These are phyloP conservation scores for Loripinus fragilis DNA, from an alignment of 2,888 invertebrate genomes.

Conservation along the genomic window DNA sequence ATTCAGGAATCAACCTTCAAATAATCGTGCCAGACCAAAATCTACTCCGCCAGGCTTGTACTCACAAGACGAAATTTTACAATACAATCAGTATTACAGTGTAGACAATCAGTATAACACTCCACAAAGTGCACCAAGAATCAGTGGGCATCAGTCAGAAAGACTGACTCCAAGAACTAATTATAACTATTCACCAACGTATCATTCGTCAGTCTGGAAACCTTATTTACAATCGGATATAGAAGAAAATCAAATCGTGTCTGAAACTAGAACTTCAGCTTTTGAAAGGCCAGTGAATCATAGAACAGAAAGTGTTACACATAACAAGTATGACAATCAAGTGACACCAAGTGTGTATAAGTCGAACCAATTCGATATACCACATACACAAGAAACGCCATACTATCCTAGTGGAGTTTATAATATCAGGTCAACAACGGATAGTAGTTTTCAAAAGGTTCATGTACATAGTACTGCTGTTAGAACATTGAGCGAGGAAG, in stretches of 20 bases:
- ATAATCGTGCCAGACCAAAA: not conserved
- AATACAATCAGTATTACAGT: not conserved
- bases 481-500: not conserved
- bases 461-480: not conserved
- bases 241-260: not conserved
- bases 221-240: not conserved
- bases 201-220: slow-evolving; percentile 6
- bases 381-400: not conserved
- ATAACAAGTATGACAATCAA: not conserved
- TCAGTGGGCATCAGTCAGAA: slow-evolving; percentile 7
- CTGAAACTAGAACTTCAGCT: not conserved
- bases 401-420: slow-evolving; percentile 9
- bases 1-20: not conserved
- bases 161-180: slow-evolving; percentile 4
- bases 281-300: not conserved
- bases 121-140: not conserved
- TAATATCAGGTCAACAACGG: slow-evolving; percentile 2
- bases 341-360: not conserved
- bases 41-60: not conserved
- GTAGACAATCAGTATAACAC: not conserved
- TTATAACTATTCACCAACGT: slow-evolving; percentile 2
- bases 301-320: not conserved
- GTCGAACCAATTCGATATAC: not conserved
- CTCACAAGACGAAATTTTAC: not conserved
- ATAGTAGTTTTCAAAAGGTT: not conserved